A percentile compares a stretch with the other conserved stretches of the same genome.
phyloP scores from a whole-genome alignment of 2,113 vertebrate genomes.

The Dromas ardeola region DNA sequence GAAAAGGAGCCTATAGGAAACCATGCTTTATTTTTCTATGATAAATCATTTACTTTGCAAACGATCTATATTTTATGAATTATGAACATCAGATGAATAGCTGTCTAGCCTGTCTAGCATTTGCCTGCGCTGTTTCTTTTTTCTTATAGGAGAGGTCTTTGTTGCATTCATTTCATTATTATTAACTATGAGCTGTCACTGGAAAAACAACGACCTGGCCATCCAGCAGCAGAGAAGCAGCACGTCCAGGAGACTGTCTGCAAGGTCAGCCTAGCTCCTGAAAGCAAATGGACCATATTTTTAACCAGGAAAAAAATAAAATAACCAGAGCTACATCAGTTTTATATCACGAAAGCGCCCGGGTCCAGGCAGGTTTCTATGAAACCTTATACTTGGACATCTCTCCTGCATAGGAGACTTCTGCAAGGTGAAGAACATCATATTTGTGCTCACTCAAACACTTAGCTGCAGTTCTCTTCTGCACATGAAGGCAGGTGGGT shows the following conservation, averaged over 20 bases:
- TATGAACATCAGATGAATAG: neutral
- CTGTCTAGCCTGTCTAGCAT: neutral
- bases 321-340: neutral
- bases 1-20: neutral
- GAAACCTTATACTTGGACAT: neutral
- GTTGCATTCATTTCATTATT: neutral
- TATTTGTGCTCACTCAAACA: fast-evolving
- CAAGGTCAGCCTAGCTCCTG: neutral
- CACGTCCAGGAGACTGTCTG: fast-evolving
- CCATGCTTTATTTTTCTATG: neutral
- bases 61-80: neutral
- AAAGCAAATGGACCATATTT: fast-evolving
- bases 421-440: neutral
- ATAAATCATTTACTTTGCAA: constrained; percentile 12
- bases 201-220: neutral
- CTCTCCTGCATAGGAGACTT: neutral
- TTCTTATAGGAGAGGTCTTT: neutral
- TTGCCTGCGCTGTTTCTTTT: neutral
- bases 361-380: neutral
- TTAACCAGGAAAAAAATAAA: neutral
- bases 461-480: too few relatives aligned
- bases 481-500: fast-evolving
- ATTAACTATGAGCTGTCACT: neutral
- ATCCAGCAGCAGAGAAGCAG: neutral
- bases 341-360: fast-evolving